Evolutionary conservation across 2,888 invertebrate genomes (phyloP).

Genomic region (Stenichneumon culpator): DNA sequence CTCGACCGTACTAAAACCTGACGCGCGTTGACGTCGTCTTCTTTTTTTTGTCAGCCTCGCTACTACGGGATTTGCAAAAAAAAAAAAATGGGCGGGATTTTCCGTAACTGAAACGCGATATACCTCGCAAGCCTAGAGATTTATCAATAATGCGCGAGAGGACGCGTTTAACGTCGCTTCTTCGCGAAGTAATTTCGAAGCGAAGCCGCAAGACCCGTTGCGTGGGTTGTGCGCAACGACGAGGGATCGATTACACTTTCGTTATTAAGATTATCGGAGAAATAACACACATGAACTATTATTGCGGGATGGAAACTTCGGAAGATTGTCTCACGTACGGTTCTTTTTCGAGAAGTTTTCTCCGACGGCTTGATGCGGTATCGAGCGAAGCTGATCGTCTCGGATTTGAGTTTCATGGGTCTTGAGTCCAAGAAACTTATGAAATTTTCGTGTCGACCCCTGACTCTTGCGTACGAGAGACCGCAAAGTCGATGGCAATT

Average conservation of each 20-base stretch:
- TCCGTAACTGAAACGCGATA: constrained; percentile 24
- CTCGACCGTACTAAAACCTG: constrained; percentile 33
- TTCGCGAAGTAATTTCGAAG: background rate
- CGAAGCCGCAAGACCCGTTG: background rate
- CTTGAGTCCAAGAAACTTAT: background rate
- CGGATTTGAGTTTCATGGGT: background rate
- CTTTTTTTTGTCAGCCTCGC: constrained; percentile 2
- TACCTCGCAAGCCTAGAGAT: background rate
- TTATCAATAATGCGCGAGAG: constrained; percentile 24
- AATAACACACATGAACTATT: background rate
- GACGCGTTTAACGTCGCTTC: background rate
- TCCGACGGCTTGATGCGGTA: background rate
- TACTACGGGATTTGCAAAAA: constrained; percentile 16
- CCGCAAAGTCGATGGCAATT: too few relatives aligned
- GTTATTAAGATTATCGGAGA: background rate
- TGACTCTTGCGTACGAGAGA: too few relatives aligned
- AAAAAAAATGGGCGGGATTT: background rate
- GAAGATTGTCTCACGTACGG: background rate
- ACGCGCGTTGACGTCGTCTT: constrained; percentile 35
- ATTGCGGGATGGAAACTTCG: background rate
- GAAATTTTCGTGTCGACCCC: background rate
- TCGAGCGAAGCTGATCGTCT: background rate
- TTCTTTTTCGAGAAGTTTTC: background rate
- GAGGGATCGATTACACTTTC: background rate
- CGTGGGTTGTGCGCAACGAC: background rate